Evolutionary conservation across 2,888 invertebrate genomes (phyloP), one percentile per base, ranked within the genome.

Genomic region (Sympetrum striolatum): DNA sequence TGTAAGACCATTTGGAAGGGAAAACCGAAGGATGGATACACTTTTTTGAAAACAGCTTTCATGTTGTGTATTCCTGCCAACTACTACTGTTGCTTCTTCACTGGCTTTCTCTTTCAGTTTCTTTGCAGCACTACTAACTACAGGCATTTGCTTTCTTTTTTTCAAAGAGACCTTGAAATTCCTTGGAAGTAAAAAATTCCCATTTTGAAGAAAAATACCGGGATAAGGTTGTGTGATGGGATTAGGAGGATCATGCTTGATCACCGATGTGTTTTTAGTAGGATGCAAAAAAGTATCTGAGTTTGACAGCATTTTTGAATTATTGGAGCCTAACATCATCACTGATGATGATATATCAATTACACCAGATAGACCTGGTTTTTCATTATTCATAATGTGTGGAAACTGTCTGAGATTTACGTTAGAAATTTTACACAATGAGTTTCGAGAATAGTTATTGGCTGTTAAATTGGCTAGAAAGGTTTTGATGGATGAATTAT

Each of bases 141-240:
- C 8, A 18, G 60, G 86, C 12, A 60, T 3, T 37, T 31, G 58
- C n/a, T 60, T 86, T 22, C 86, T 37, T 22, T 60, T 60, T 31
- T 86, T 86, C n/a, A 86, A 86, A 60, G 35, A n/a, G 22, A 86
- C 37, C 37, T 60, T 86, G 22, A 86, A 60, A 37, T 86, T 58
- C 12, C 60, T 86, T 22, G 86, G 60, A 60, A 86, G 60, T 86
- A 86, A 37, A n/a, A 60, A 35, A 35, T 86, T 58, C 60, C 64
- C 64, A 86, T 86, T 86, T n/a, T 37, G 58, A 37, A 60, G 86
- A 86, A 64, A 86, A 37, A 86, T 86, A 22, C 86, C 86, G 2
- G 86, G 86, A 60, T 86, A 86, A 86, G 86, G 86, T 64, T 86
- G 86, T 22, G 86, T 60, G 14, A 60, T 86, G 31, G 37, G 35